Conservation (phyloP, 2,113 vertebrate species). For the Miniopterus natalensis region DNA sequence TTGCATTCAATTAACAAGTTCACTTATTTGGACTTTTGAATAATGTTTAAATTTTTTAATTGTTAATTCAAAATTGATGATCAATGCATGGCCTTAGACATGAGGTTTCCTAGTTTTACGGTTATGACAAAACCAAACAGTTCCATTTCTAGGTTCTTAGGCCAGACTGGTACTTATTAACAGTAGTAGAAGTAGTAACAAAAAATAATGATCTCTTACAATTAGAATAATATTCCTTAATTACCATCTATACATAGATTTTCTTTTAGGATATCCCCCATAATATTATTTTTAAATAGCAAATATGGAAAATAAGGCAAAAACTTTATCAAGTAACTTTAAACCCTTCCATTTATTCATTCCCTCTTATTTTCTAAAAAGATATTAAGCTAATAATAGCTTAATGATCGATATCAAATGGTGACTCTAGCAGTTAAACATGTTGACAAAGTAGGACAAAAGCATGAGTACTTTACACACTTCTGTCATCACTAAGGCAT, state of each 20-base stretch:
- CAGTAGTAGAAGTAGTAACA: neutral
- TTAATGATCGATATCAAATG: neutral
- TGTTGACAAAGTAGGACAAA: slow-evolving; percentile 19
- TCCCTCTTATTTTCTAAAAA: neutral
- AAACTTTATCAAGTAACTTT: neutral
- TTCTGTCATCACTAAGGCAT: neutral
- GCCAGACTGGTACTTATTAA: neutral
- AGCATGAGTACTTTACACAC: neutral
- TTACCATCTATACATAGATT: neutral
- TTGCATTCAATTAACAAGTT: slow-evolving; percentile 15
- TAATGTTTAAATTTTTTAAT: slow-evolving; percentile 32
- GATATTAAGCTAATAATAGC: neutral
- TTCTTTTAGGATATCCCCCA: neutral
- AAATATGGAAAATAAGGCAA: neutral
- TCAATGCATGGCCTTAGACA: neutral
- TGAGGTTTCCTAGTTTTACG: neutral
- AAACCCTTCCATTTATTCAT: neutral
- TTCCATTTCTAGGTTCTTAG: neutral
- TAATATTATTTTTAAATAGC: neutral
- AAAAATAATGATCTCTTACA: slow-evolving; percentile 14
- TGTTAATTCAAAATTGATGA: slow-evolving; percentile 7
- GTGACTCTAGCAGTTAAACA: neutral
- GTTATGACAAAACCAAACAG: neutral
- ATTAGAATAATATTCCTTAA: neutral
- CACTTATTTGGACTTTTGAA: slow-evolving; percentile 33